These are phyloP conservation scores for Gasterosteus nipponicus DNA, from an alignment of 2,113 vertebrate species.

Conservation along the genomic window DNA sequence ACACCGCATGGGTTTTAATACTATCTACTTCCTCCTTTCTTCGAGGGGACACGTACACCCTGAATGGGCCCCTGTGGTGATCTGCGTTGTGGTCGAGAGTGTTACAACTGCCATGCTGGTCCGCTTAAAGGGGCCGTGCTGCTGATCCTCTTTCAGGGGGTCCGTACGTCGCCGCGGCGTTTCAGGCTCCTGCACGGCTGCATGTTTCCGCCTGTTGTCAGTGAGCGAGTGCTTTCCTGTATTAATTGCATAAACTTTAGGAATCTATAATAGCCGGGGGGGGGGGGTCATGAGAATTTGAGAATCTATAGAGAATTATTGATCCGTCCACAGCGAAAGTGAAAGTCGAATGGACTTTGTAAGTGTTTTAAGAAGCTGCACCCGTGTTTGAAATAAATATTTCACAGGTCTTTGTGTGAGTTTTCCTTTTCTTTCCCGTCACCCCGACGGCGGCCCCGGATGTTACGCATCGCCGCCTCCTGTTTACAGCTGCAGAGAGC, in stretches of 20 bases:
- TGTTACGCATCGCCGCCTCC: slow-evolving; percentile 44
- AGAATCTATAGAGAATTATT: too few species aligned
- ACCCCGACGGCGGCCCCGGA: slow-evolving; percentile 22
- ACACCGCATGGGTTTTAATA: slow-evolving; percentile 36
- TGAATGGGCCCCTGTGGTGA: slow-evolving; percentile 63
- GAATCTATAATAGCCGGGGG: too few species aligned
- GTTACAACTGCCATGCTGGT: slow-evolving; percentile 67
- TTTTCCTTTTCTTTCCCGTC: slow-evolving; percentile 31
- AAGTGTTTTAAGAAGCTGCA: slow-evolving; percentile 16
- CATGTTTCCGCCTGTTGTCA: neutral
- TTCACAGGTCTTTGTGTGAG: slow-evolving; percentile 12
- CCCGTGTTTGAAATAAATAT: slow-evolving; percentile 43
- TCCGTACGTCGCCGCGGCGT: neutral
- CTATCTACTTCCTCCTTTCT: slow-evolving; percentile 71
- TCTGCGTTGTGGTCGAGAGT: slow-evolving; percentile 60
- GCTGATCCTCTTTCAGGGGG: slow-evolving; percentile 1
- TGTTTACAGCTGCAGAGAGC: slow-evolving; percentile 51
- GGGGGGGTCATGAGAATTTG: too few species aligned
- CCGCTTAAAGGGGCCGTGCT: slow-evolving; percentile 60
- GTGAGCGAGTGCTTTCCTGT: too few species aligned
- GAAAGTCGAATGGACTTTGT: neutral
- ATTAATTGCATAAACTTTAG: too few species aligned
- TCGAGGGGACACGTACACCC: slow-evolving; percentile 54
- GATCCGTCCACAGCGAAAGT: too few species aligned
- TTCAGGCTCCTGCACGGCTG: neutral